phyloP scores from a whole-genome alignment of 2,113 vertebrate species.

The Ailuropoda melanoleuca region DNA sequence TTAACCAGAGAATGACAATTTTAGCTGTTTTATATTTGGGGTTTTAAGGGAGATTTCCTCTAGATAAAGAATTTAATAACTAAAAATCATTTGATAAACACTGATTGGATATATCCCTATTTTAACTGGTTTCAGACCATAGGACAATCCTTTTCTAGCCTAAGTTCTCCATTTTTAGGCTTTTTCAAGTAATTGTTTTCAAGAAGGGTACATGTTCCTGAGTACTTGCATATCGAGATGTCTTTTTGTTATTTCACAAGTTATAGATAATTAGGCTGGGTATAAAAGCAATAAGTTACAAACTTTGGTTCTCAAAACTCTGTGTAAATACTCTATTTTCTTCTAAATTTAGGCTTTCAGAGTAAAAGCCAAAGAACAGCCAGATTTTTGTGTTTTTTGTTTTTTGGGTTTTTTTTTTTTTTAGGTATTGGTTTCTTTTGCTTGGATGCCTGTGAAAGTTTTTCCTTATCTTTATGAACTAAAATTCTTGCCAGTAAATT shows the following conservation, averaged over 20 bases:
- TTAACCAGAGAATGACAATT: background rate
- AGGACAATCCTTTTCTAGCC: background rate
- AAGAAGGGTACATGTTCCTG: background rate
- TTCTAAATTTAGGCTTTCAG: constrained; percentile 59
- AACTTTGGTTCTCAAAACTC: constrained; percentile 45
- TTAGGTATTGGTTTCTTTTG: constrained; percentile 51
- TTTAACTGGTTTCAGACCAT: background rate
- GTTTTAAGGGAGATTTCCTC: constrained; percentile 1
- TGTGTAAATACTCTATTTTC: constrained; percentile 24
- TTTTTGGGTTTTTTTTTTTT: constrained; percentile 39
- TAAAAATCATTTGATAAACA: background rate
- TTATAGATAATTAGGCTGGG: constrained; percentile 55
- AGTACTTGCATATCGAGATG: constrained; percentile 7
- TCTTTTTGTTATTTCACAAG: constrained; percentile 14
- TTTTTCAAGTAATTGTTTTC: background rate
- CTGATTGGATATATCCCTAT: background rate
- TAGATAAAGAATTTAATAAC: constrained; percentile 12
- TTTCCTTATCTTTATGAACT: constrained; percentile 67
- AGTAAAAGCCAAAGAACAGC: constrained; percentile 51
- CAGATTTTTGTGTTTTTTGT: constrained; percentile 2
- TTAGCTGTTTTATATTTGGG: background rate
- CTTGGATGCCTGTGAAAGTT: constrained; percentile 51
- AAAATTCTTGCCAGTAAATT: constrained; percentile 59
- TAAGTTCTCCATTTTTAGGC: background rate
- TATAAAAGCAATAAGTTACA: constrained; percentile 62